Evolutionary conservation across 2,113 vertebrate species (phyloP), one percentile per base, ranked within the genome.

Genomic region (Garra rufa): DNA sequence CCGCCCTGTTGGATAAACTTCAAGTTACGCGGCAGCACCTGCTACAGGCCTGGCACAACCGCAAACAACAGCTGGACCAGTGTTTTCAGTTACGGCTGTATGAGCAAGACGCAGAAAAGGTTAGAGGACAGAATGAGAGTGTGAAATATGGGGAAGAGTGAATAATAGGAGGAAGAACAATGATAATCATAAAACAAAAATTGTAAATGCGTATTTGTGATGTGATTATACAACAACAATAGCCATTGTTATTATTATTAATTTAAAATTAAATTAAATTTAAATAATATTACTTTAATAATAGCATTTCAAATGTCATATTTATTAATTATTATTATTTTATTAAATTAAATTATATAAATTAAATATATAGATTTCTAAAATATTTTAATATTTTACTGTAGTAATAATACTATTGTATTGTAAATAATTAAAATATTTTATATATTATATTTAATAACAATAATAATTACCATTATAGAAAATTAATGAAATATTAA

Each of bases 61-160:
- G 96, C 81, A 97, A 97, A 85, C 87, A 96, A 90, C 96, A 97
- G 89, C 88, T 97, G 84, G 96, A 97, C 89, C 96, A 97, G 91
- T 96, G 96, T 88, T 97, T 99, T 90, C 98, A 99, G 92, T 95
- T 99, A 30, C 95, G 98, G 48, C 96, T 99, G 69, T 99, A 97
- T 10, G 96, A 99, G 87, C 98, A 99, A 92, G 98, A 99, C 61
- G 98, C 98, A 9, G 95, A 97, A 88, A 99, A 99, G 97, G 98
- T 99, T 93, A 71, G 80, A 17, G 67, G 34, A 43, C 21, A 24
- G 26, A 30, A 65, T 55, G 57, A 15, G 41, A 10, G 21, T 21
- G 7, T 67, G 48, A 44, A 52, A 34, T 15, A 69, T 28, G 63
- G 5, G 19, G 41, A 82, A 41, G n/a, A 14, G 34, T 11, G 28